Evolutionary conservation across 2,888 invertebrate genomes (phyloP), one percentile per base, ranked within the genome.

Genomic region (Adela reaumurella): DNA sequence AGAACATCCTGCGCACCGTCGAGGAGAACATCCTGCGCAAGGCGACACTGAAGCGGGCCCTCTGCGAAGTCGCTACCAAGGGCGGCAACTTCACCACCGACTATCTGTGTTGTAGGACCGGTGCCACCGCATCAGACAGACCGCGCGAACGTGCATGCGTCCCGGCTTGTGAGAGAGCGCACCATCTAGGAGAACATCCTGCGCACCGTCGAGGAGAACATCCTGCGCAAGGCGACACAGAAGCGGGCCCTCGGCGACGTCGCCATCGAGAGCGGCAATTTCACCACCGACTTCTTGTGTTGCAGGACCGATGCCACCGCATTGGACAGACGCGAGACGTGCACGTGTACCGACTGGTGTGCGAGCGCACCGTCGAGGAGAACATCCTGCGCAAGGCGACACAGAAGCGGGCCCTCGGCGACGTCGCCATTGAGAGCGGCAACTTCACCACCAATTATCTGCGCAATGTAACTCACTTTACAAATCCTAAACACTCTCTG

Each of bases 11-110:
- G 51, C 95, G 96, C 49, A 98, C 98, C 60, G 98, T 98, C 61
- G 90, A 99, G 45, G 98, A 98, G 49, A 93, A 99, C 46, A 99
- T 99, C 83, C 83, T 99, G 57, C 97, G 96, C 74, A 99, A 99
- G 73, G 99, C 99, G 3, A 95, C 94, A 98, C 97, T 28, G 99
- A 98, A 55, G 99, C 99, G 43, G 99, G 99, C 79, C 94, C 96
- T 59, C 98, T 99, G 57, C 92, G 99, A 68, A 99, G 99, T 81
- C 99, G 99, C 74, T 99, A 99, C 81, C 97, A 96, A 53, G 97
- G 98, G 78, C 98, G 97, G 98, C 98, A 98, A 96, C 83, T 98
- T 98, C 47, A 98, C 97, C 4, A 98, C 99, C 97, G 99, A 99
- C 81, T 97, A 92, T 73, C 97, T 52, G 77, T 93, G 95, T n/a